Evolutionary conservation across 2,888 invertebrate species (phyloP), one percentile per base, ranked within the genome.

Genomic region (Morpho helenor): DNA sequence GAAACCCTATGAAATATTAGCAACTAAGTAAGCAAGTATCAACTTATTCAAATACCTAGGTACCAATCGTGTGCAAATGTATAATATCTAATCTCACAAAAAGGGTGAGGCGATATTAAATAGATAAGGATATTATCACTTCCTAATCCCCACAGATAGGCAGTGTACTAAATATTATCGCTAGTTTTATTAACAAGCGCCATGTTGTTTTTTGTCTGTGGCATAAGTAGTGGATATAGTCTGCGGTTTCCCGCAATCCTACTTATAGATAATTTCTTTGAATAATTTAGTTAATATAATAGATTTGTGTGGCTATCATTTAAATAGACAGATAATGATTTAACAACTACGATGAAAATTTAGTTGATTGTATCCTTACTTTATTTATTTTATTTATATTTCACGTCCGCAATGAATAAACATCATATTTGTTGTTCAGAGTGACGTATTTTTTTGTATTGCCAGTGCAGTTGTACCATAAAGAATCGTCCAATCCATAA

Each of bases 221-320:
- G 47, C 10, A 40, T 53, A 56, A 56, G 49, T 49, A 50, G 53
- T 47, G 53, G 40, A 52, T 52, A 44, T 52, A 56, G 48, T 52
- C 46, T 58, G 52, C 46, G 61, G 61, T 47, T 22, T 8, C 22
- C 58, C 61, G 49, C 58, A 59, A 61, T 42, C 10, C 52, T 56
- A 58, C 52, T 58, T 61, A 55, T 49, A 58, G 55, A 58, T 61
- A 61, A 56, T 61, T 61, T 52, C 49, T 52, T 52, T 44, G 43
- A 42, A 43, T 56, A 56, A 55, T 58, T 56, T 48, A 43, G 50
- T 47, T 40, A 58, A 52, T 54, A 52, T 16, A 31, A 44, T 59
- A 44, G 31, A n/a, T n/a, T n/a, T n/a, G n/a, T n/a, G n/a, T n/a
- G n/a, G n/a, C n/a, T n/a, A n/a, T n/a, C n/a, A n/a, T n/a, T 3